A percentile compares a stretch with the other conserved stretches of the same genome.
These are phyloP conservation scores for Acanthococcus lagerstroemiae DNA, from an alignment of 2,888 invertebrate genomes.

Conservation along the genomic window DNA sequence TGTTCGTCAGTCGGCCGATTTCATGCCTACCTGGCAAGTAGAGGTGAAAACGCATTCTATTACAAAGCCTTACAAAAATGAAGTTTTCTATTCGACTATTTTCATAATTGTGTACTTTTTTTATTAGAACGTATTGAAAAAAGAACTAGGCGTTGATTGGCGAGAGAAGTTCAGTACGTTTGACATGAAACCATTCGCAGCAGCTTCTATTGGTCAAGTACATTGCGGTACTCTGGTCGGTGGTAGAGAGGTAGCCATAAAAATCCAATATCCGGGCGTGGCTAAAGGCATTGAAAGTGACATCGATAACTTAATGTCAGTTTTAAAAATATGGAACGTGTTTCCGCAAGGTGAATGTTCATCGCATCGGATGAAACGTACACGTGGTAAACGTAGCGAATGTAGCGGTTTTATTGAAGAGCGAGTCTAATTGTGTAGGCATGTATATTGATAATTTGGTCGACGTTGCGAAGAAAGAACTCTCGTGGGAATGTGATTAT, in stretches of 20 bases:
- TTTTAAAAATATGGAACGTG: conserved; percentile 87
- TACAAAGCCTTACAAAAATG: no score
- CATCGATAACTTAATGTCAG: conserved; percentile 86
- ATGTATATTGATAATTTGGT: conserved; percentile 90
- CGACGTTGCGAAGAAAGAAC: conserved; percentile 83
- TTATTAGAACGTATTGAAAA: conserved; percentile 60
- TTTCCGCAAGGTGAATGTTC: conserved; percentile 83
- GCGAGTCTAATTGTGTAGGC: no score
- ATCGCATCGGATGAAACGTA: no score
- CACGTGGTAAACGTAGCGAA: no score
- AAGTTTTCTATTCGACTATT: no score
- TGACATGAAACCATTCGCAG: conserved; percentile 92
- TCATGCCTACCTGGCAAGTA: conserved; percentile 96
- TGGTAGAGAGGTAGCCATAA: conserved; percentile 79
- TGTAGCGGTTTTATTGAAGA: no score
- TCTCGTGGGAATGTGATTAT: conserved; percentile 96
- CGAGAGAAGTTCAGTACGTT: conserved; percentile 59
- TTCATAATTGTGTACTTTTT: no score
- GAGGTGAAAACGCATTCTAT: conserved; percentile 45
- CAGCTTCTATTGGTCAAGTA: conserved; percentile 92
- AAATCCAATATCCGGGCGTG: conserved; percentile 98
- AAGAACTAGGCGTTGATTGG: conserved; percentile 82
- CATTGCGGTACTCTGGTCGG: conserved; percentile 66
- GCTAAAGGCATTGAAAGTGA: conserved; percentile 94
- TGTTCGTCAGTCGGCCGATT: conserved; percentile 95